These are phyloP conservation scores for Ooceraea biroi DNA, from an alignment of 1,140 invertebrate genomes.

Conservation along the genomic window DNA sequence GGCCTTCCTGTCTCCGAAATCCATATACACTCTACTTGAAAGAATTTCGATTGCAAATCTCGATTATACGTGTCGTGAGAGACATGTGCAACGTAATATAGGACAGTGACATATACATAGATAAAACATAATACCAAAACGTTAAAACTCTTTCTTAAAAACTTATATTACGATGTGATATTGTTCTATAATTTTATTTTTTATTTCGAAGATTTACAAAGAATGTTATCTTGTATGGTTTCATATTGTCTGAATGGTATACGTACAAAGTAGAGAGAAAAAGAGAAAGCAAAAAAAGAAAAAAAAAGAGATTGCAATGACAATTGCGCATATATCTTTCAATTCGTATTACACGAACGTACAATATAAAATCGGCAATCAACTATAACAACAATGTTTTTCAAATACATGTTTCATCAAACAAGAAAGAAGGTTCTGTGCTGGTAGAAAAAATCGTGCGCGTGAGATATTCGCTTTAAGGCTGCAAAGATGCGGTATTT, in stretches of 20 bases:
- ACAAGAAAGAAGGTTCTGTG: background rate
- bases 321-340: too few relatives aligned
- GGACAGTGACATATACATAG: background rate
- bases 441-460: background rate
- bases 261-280: too few relatives aligned
- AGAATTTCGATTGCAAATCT: background rate
- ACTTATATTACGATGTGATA: too few relatives aligned
- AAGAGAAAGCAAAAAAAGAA: too few relatives aligned
- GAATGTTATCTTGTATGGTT: background rate
- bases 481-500: slow-evolving; percentile 9
- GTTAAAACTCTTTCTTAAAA: too few relatives aligned
- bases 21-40: background rate
- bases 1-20: background rate
- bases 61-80: background rate
- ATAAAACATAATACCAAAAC: too few relatives aligned
- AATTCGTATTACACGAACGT: too few relatives aligned
- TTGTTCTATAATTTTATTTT: too few relatives aligned
- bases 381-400: slow-evolving; percentile 7
- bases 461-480: slow-evolving; percentile 37
- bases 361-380: background rate
- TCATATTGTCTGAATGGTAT: too few relatives aligned
- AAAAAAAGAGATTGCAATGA: too few relatives aligned
- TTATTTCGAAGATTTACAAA: too few relatives aligned
- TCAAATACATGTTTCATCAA: background rate
- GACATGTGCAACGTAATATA: background rate